Evolutionary conservation across 2,888 invertebrate genomes (phyloP), one percentile per base, ranked within the genome.

Genomic region (Melikaiella ostensackeni): DNA sequence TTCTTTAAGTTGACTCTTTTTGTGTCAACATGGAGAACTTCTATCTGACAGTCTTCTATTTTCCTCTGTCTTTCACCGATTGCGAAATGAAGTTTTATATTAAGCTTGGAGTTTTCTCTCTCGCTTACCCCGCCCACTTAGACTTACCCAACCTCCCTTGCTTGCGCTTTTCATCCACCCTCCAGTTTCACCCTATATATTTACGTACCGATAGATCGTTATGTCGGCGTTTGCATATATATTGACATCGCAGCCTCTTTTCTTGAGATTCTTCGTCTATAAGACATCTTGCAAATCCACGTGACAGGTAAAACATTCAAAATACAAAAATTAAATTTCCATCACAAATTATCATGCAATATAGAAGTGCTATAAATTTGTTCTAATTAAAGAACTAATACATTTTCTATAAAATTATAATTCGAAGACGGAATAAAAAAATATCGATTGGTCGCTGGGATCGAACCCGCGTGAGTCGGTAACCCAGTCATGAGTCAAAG

Each of bases 31-130:
- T 64, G 35, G 35, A 64, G 11, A 64, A 86, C 86, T 87, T 87
- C 87, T 85, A 85, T 85, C 86, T 85, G 82, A 82, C 84, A 84
- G 84, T 84, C 85, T 85, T 86, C 85, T 84, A 83, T 82, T 83
- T 86, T 85, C 79, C 80, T 84, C 79, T 80, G 81, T 81, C 85
- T 82, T 84, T 81, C 83, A 86, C 89, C 90, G 90, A 91, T 91
- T 90, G 90, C 89, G 89, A 91, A 90, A 90, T 90, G 89, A 91
- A 91, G 91, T 91, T 91, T 91, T 90, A 91, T 90, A 91, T 90
- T 90, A 90, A 91, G 91, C 89, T 85, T 83, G 75, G 88, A 88
- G 86, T 85, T 86, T 85, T 83, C 84, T 84, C 82, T 84, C 83
- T 80, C 81, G 78, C 84, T 84, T 82, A 84, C 84, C 81, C 82